phyloP scores from a whole-genome alignment of 2,888 invertebrate species.

The Campaea margaritaria region DNA sequence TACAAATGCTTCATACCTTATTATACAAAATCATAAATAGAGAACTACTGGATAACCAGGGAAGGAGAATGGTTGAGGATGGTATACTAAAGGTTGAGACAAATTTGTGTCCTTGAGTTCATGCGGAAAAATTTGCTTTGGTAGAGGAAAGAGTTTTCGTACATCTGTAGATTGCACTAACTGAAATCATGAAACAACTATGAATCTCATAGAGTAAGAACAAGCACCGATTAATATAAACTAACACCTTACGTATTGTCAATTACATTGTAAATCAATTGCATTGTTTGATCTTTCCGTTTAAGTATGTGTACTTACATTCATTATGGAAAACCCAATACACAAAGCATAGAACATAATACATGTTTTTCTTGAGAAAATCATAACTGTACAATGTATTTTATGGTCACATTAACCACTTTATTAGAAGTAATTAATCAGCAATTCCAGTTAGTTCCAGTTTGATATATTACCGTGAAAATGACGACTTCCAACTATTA shows the following conservation, averaged over 20 bases:
- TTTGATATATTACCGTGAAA: no score
- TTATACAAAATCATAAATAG: constrained; percentile 54
- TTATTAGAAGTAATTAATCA: constrained; percentile 5
- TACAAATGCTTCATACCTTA: constrained; percentile 1
- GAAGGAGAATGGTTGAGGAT: constrained; percentile 73
- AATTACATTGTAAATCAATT: no score
- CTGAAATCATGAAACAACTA: constrained; percentile 20
- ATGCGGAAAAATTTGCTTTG: constrained; percentile 66
- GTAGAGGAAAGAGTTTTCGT: constrained; percentile 49
- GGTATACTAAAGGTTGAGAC: constrained; percentile 61
- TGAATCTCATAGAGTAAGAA: neutral
- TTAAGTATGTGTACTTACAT: constrained; percentile 28
- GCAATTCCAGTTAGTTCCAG: neutral
- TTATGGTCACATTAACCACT: constrained; percentile 12
- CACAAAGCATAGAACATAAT: constrained; percentile 21
- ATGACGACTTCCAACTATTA: no score
- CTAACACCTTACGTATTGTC: no score
- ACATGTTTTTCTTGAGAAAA: constrained; percentile 24
- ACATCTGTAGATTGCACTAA: constrained; percentile 12
- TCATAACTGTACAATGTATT: constrained; percentile 32
- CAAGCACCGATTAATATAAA: no score
- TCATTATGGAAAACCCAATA: constrained; percentile 20
- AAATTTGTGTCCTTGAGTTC: constrained; percentile 59
- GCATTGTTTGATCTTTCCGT: neutral
- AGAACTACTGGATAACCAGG: constrained; percentile 75